These are phyloP conservation scores for Otus sunia DNA, from an alignment of 2,113 vertebrate species.

Conservation along the genomic window DNA sequence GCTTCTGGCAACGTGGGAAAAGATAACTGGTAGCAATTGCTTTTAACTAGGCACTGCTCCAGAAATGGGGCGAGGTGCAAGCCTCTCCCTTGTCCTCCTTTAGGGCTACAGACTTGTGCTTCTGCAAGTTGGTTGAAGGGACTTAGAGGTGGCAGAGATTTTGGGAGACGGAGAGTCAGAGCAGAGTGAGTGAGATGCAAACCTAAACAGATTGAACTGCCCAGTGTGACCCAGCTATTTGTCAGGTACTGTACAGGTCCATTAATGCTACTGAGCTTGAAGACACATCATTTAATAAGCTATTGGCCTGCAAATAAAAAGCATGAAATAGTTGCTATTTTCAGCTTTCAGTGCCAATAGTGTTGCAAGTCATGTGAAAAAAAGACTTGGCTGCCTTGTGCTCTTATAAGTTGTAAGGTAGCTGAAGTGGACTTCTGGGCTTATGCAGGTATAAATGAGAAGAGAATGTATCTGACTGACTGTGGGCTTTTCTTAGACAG, in stretches of 20 bases:
- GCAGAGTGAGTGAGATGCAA: background rate
- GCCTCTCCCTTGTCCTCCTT: background rate
- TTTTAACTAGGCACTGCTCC: background rate
- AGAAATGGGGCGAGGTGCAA: background rate
- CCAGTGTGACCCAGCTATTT: background rate
- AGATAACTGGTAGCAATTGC: background rate
- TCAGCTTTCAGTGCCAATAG: background rate
- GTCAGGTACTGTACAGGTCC: background rate
- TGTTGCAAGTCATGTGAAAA: background rate
- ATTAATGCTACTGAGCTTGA: background rate
- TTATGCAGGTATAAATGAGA: background rate
- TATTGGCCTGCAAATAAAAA: background rate
- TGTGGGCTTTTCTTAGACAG: background rate
- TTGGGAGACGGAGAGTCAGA: background rate
- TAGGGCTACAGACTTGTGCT: background rate
- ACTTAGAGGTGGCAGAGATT: background rate
- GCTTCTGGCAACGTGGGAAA: background rate
- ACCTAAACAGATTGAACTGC: background rate
- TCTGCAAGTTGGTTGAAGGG: background rate
- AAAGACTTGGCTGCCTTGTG: background rate
- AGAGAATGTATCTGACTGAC: background rate
- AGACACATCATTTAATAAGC: background rate
- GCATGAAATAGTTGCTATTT: background rate
- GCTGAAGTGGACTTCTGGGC: background rate
- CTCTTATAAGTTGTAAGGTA: background rate